Conservation (phyloP, 37 sponge, comb jelly and placozoan species). For the Theonella swinhoei region DNA sequence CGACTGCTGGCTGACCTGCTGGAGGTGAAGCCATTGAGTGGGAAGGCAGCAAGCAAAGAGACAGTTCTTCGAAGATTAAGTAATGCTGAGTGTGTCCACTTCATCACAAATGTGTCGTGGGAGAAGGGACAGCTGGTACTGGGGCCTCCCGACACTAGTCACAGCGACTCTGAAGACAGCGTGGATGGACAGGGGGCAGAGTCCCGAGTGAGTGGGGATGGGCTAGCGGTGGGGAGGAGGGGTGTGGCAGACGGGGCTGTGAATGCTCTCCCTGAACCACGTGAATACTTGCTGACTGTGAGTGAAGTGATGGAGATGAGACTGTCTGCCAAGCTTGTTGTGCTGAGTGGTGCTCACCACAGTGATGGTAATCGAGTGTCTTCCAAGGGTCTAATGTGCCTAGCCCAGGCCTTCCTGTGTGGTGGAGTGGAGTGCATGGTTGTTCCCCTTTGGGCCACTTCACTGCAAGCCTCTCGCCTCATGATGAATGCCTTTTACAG, state of each 20-base stretch:
- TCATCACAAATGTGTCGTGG: slow-evolving; percentile 87
- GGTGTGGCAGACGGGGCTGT: slow-evolving; percentile 65
- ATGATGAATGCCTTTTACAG: slow-evolving; percentile 93
- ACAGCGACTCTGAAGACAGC: slow-evolving; percentile 10
- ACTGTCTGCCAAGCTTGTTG: slow-evolving; percentile 77
- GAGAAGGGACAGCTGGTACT: slow-evolving; percentile 71
- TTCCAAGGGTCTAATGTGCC: slow-evolving; percentile 64
- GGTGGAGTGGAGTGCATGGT: slow-evolving; percentile 83
- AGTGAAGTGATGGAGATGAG: slow-evolving; percentile 58
- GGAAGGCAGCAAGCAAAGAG: slow-evolving; percentile 71
- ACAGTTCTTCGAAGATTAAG: slow-evolving; percentile 45
- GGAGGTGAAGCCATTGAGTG: slow-evolving; percentile 53
- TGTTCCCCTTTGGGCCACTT: slow-evolving; percentile 87
- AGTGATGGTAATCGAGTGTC: slow-evolving; percentile 50
- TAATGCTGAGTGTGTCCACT: slow-evolving; percentile 61
- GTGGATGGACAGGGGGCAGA: neutral
- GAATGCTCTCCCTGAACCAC: slow-evolving; percentile 47
- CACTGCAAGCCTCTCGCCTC: slow-evolving; percentile 73
- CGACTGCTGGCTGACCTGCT: slow-evolving; percentile 77
- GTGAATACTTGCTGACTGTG: slow-evolving; percentile 73
- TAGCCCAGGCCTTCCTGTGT: slow-evolving; percentile 76
- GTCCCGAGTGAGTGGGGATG: slow-evolving; percentile 44
- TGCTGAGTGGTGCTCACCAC: slow-evolving; percentile 72
- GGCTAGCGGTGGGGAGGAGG: slow-evolving; percentile 30
- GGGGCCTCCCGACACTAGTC: slow-evolving; percentile 27